Percentiles rank a stretch among this genome's conserved stretches.
These are phyloP conservation scores for Drosophila anomalata DNA, from an alignment of 2,888 invertebrate genomes.

Conservation along the genomic window DNA sequence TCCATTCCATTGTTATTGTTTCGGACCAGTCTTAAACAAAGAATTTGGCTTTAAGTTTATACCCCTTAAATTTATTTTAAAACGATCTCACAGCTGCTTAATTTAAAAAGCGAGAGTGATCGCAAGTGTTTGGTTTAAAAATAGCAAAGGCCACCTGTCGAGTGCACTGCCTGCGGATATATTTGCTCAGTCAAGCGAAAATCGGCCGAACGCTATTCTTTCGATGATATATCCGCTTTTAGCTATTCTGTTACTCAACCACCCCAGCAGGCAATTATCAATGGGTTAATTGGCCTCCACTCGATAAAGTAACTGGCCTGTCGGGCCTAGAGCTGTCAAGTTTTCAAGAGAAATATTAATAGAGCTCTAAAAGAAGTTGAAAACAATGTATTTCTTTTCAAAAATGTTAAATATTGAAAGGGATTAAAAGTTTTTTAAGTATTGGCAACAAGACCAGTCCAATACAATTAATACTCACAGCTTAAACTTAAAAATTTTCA, in stretches of 20 bases:
- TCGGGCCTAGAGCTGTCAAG: constrained; percentile 55
- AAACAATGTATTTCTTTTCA: no score
- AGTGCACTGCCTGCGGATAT: constrained; percentile 42
- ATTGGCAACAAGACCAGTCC: no score
- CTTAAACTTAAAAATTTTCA: no score
- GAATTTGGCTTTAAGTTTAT: background rate
- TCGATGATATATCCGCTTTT: constrained; percentile 36
- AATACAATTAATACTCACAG: no score
- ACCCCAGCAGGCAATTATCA: constrained; percentile 33
- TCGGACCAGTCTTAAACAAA: constrained; percentile 5
- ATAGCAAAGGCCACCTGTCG: constrained; percentile 71
- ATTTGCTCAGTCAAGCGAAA: constrained; percentile 56
- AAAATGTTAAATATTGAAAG: no score
- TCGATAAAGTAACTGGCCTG: constrained; percentile 13
- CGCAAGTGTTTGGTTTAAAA: constrained; percentile 46
- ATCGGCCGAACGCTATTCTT: constrained; percentile 34
- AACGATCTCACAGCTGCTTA: constrained; percentile 8
- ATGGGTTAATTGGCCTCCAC: constrained; percentile 47
- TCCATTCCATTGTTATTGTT: constrained; percentile 58
- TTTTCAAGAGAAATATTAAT: constrained; percentile 11
- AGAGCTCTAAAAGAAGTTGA: background rate
- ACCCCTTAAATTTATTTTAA: background rate
- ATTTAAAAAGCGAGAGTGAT: constrained; percentile 36
- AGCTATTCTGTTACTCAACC: constrained; percentile 27
- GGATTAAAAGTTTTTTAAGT: no score